Base-by-base conservation (phyloP, 2,113 vertebrate species). In the Jaculus jaculus region DNA sequence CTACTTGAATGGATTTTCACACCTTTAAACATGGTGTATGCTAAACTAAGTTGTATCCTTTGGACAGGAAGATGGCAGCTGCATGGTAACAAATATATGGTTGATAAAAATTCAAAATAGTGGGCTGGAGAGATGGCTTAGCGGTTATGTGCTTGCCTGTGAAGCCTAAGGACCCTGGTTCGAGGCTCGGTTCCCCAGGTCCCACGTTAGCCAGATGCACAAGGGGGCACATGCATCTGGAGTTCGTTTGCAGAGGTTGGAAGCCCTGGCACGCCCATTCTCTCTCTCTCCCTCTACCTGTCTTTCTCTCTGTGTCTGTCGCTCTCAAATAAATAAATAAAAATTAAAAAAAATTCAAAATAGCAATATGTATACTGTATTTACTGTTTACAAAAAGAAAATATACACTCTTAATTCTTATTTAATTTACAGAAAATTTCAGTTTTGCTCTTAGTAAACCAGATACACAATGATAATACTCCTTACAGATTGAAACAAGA, bases 371-470 rank as follows among this genome's bases (percentile, higher is more conserved):
- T 81, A 87, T 3, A 71, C 20, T 77, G 10, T 13, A 80, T 10
- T 51, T 68, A 58, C 71, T 37, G 84, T 60, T 71, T 69, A 42
- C 63, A 18, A 10, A 65, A 66, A 78, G 2, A 79, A 32, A 93
- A 28, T 0, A 69, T 26, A 51, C 13, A 73, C 17, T 24, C 78
- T 58, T 47, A 47, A 42, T 47, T 2, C 5, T 77, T 78, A 4
- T 47, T 79, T 72, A 60, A 68, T 32, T 85, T 81, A 23, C 3
- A 17, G 37, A 30, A 47, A 75, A 85, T 28, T 63, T 5, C 2
- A 69, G 20, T 37, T 80, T 89, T 96, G 93, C 12, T 81, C 91
- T 89, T 94, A 91, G 32, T 32, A 32, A 88, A 73, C 28, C n/a
- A 78, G 5, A 3, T 42, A 24, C 12, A 92, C 3, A 65, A 5